A percentile compares a stretch with the other conserved stretches of the same genome.
Conservation (phyloP, 2,797 vertebrate species). For the Saxicola maurus region DNA sequence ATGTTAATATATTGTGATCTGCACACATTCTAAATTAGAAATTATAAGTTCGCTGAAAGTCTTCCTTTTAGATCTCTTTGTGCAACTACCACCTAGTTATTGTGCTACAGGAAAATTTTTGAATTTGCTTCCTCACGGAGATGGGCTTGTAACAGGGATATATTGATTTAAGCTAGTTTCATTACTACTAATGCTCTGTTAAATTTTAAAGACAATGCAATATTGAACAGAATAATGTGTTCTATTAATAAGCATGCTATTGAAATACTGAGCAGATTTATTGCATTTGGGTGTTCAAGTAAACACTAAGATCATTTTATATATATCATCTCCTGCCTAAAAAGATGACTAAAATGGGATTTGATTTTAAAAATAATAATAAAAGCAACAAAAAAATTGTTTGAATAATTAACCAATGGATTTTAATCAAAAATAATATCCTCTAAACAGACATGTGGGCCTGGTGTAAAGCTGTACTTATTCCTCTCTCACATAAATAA, state of each 20-base stretch:
- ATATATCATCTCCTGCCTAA: conserved; percentile 66
- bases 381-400: conserved; percentile 65
- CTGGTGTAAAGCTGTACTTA: background rate
- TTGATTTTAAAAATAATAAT: conserved; percentile 60
- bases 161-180: conserved; percentile 74
- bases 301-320: conserved; percentile 67
- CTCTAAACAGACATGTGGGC: background rate
- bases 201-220: conserved; percentile 77
- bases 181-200: conserved; percentile 71
- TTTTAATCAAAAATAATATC: conserved; percentile 36
- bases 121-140: conserved; percentile 37
- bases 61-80: background rate
- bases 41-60: background rate
- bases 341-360: conserved; percentile 55
- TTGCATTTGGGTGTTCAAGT: conserved; percentile 71
- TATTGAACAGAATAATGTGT: conserved; percentile 75
- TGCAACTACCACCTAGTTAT: background rate
- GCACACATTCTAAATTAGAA: background rate
- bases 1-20: background rate
- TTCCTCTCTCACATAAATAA: background rate
- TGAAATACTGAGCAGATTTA: conserved; percentile 71
- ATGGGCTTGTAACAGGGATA: conserved; percentile 59
- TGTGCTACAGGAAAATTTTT: conserved; percentile 41
- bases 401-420: conserved; percentile 65
- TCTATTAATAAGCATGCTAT: conserved; percentile 73